Conservation (phyloP, 1,140 invertebrate species). For the Drosophila melanica region DNA sequence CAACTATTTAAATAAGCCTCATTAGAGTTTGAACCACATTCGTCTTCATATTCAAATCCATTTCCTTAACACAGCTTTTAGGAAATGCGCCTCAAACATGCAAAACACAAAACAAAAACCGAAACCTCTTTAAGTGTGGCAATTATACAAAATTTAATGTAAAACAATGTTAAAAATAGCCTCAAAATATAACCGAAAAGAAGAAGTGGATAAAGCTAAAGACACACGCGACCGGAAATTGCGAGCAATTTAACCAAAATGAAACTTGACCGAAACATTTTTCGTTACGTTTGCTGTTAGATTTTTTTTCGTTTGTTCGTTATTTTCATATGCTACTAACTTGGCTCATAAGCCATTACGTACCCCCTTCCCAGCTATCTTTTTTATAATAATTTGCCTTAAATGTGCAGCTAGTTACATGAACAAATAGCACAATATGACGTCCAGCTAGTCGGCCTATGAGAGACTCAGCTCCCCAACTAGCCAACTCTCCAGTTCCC, state of each 20-base stretch:
- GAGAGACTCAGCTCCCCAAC: background rate
- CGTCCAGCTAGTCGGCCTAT: slow-evolving; percentile 9
- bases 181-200: background rate
- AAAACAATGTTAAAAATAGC: slow-evolving; percentile 45
- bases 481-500: background rate
- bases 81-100: slow-evolving; percentile 72
- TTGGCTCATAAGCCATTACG: slow-evolving; percentile 27
- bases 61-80: slow-evolving; percentile 50
- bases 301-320: slow-evolving; percentile 39
- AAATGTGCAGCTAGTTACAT: slow-evolving; percentile 58
- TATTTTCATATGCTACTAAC: slow-evolving; percentile 37
- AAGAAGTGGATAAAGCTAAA: background rate
- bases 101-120: slow-evolving; percentile 58
- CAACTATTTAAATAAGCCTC: slow-evolving; percentile 55
- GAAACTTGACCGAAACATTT: slow-evolving; percentile 58
- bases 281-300: slow-evolving; percentile 47
- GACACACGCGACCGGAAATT: slow-evolving; percentile 81
- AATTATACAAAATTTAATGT: slow-evolving; percentile 72
- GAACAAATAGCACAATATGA: slow-evolving; percentile 52
- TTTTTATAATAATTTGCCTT: slow-evolving; percentile 61
- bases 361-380: background rate
- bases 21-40: slow-evolving; percentile 51
- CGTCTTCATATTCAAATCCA: slow-evolving; percentile 81
- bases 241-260: slow-evolving; percentile 70
- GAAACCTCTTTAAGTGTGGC: slow-evolving; percentile 57